These are phyloP conservation scores for Ifrita kowaldi DNA, from an alignment of 2,113 vertebrate species.

Conservation along the genomic window DNA sequence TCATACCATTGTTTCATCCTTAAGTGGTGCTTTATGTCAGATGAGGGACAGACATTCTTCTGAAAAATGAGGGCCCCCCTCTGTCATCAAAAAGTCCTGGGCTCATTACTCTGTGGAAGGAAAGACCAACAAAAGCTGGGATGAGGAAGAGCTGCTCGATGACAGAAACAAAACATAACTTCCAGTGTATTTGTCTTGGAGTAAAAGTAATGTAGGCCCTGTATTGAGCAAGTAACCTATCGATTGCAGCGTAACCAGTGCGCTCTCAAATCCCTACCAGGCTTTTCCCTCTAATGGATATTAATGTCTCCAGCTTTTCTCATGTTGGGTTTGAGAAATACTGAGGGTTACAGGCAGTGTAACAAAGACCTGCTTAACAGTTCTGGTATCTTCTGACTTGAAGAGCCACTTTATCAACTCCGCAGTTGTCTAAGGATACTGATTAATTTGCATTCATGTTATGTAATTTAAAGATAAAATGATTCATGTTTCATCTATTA, in stretches of 20 bases:
- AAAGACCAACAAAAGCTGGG: neutral
- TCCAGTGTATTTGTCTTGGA: neutral
- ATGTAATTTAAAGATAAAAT: constrained; percentile 4
- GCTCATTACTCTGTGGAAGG: neutral
- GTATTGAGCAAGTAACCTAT: constrained; percentile 12
- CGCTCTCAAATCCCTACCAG: neutral
- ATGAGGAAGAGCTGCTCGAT: neutral
- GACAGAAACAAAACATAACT: neutral
- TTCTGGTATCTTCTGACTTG: neutral
- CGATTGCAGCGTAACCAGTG: neutral
- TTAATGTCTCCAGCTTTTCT: neutral
- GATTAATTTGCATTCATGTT: neutral
- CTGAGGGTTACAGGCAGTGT: neutral
- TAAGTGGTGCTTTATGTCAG: neutral
- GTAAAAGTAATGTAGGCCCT: neutral
- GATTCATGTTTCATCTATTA: neutral
- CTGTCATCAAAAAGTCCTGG: neutral
- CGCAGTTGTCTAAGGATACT: neutral
- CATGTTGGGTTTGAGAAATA: neutral
- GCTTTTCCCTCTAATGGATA: neutral
- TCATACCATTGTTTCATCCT: neutral
- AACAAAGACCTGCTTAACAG: neutral
- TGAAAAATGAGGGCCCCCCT: neutral
- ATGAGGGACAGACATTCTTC: neutral
- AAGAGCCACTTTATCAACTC: neutral